phyloP scores from a whole-genome alignment of 2,888 invertebrate genomes.

The Ophioninae sp. region DNA sequence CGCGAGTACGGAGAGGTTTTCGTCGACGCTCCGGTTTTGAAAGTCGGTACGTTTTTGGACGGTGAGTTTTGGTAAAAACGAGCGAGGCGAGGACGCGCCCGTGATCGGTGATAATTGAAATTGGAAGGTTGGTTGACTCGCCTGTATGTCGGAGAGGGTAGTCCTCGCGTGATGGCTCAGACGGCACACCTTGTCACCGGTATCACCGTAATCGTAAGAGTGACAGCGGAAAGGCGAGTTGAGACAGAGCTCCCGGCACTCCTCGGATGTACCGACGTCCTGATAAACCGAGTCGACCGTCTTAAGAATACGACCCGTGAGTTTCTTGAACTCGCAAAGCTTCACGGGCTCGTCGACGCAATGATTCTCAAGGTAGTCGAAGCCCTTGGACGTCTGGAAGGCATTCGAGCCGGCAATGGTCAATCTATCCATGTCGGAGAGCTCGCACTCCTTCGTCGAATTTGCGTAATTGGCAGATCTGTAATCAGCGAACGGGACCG shows the following conservation, averaged over 20 bases:
- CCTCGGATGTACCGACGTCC: conserved; percentile 92
- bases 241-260: conserved; percentile 93
- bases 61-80: neutral
- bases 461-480: conserved; percentile 96
- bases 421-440: conserved; percentile 95
- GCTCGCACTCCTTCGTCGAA: conserved; percentile 91
- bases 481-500: conserved; percentile 72
- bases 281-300: conserved; percentile 97
- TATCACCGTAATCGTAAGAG: conserved; percentile 96
- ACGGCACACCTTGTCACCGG: conserved; percentile 95
- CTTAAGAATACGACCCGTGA: conserved; percentile 93
- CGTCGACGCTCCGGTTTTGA: neutral
- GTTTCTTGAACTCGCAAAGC: conserved; percentile 95
- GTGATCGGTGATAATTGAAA: neutral
- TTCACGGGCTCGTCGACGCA: conserved; percentile 97
- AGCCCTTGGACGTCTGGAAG: conserved; percentile 84
- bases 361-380: conserved; percentile 95
- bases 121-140: conserved; percentile 75
- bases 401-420: conserved; percentile 91
- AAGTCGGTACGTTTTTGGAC: neutral
- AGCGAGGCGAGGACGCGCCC: neutral
- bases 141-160: conserved; percentile 93
- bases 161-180: conserved; percentile 95
- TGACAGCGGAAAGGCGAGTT: conserved; percentile 94
- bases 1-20: too few relatives aligned